These are phyloP conservation scores for Cyanoramphus novaezelandiae DNA, from an alignment of 2,113 vertebrate genomes.

Conservation along the genomic window DNA sequence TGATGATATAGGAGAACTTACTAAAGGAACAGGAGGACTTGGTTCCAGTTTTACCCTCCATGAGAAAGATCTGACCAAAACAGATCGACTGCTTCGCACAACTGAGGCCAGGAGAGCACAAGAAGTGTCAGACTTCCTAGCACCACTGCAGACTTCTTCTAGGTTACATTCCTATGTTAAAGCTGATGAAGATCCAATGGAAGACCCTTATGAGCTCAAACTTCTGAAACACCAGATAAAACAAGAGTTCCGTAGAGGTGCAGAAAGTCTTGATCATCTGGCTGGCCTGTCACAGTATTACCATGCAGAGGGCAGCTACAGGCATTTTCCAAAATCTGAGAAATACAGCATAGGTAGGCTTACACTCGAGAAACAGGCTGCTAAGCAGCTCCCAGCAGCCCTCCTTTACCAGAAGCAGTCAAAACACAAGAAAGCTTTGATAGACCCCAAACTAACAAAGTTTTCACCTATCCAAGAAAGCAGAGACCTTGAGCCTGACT, in stretches of 20 bases:
- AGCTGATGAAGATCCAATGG: slow-evolving; percentile 95
- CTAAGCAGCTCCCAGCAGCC: slow-evolving; percentile 95
- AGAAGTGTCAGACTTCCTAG: slow-evolving; percentile 93
- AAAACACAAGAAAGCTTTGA: slow-evolving; percentile 92
- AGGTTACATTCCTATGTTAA: slow-evolving; percentile 91
- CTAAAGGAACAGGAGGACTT: slow-evolving; percentile 86
- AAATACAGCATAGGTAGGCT: slow-evolving; percentile 97
- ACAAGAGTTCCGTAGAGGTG: slow-evolving; percentile 94
- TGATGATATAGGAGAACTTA: slow-evolving; percentile 95
- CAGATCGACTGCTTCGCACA: slow-evolving; percentile 88
- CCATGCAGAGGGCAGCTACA: slow-evolving; percentile 87
- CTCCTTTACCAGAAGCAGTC: slow-evolving; percentile 96
- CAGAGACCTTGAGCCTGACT: slow-evolving; percentile 93
- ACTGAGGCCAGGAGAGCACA: slow-evolving; percentile 87
- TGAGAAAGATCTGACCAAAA: slow-evolving; percentile 93
- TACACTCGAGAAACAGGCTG: slow-evolving; percentile 97
- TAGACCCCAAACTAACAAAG: slow-evolving; percentile 94
- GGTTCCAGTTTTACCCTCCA: slow-evolving; percentile 89
- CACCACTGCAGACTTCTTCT: slow-evolving; percentile 83
- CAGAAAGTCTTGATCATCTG: slow-evolving; percentile 91
- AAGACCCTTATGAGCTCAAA: slow-evolving; percentile 96
- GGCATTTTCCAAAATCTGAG: slow-evolving; percentile 95
- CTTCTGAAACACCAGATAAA: slow-evolving; percentile 98
- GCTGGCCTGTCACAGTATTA: slow-evolving; percentile 91
- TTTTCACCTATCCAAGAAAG: slow-evolving; percentile 97